Conservation (phyloP, 2,797 vertebrate species). For the Holocentrus rufus region DNA sequence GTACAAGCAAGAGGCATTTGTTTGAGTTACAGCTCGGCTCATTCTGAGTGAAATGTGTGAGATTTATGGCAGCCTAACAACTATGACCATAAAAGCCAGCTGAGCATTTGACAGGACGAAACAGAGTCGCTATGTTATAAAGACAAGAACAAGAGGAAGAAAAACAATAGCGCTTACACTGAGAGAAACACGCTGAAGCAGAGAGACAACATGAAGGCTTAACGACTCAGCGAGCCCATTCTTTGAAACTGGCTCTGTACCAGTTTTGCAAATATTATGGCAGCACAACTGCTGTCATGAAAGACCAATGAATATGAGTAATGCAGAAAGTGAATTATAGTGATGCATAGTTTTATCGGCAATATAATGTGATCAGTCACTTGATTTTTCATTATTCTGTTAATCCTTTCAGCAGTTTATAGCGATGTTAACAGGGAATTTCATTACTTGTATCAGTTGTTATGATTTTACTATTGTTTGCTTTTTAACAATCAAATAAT, state of each 20-base stretch:
- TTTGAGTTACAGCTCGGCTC: constrained; percentile 30
- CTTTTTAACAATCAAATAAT: constrained; percentile 44
- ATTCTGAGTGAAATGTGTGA: constrained; percentile 22
- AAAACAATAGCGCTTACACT: constrained; percentile 9
- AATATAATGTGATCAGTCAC: too few species aligned
- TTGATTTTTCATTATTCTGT: too few species aligned
- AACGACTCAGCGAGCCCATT: constrained; percentile 30
- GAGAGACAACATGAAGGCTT: constrained; percentile 24
- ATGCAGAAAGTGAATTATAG: constrained; percentile 44
- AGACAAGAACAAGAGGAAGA: background rate
- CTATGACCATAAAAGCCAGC: constrained; percentile 45
- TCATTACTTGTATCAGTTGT: constrained; percentile 9
- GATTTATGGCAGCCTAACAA: constrained; percentile 34
- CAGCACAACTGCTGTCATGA: constrained; percentile 19
- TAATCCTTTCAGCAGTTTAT: too few species aligned
- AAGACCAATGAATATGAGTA: constrained; percentile 29
- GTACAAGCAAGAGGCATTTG: constrained; percentile 11
- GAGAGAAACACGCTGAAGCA: constrained; percentile 15
- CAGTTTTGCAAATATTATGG: constrained; percentile 30
- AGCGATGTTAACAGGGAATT: too few species aligned
- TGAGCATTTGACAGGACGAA: constrained; percentile 50
- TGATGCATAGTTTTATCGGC: constrained; percentile 1
- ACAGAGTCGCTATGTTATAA: constrained; percentile 40
- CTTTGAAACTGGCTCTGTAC: constrained; percentile 33
- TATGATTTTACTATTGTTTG: constrained; percentile 49